phyloP scores from a whole-genome alignment of 2,113 vertebrate species.

The Rhea americana region DNA sequence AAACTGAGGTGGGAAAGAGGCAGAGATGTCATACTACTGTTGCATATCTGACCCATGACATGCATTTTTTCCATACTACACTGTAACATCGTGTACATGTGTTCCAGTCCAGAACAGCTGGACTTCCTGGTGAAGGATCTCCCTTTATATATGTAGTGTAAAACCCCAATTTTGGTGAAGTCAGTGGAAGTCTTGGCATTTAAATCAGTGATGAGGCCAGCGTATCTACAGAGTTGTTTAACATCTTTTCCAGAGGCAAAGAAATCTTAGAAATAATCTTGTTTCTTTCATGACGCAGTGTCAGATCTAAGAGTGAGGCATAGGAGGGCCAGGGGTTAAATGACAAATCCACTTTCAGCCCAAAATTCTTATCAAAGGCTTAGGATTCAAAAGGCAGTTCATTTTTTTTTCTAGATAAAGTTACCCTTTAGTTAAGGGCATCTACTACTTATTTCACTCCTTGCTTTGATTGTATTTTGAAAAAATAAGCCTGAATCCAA shows the following conservation, averaged over 20 bases:
- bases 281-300: not conserved
- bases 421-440: not conserved
- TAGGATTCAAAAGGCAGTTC: not conserved
- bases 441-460: not conserved
- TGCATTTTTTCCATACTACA: not conserved
- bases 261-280: not conserved
- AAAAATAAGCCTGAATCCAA: not conserved
- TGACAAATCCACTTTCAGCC: not conserved
- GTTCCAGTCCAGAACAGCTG: not conserved
- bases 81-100: not conserved
- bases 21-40: not conserved
- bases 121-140: not conserved
- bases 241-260: accelerated
- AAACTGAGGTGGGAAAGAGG: not conserved
- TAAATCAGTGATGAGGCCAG: not conserved
- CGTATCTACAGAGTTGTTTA: not conserved
- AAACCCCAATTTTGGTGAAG: not conserved
- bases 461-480: not conserved
- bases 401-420: not conserved
- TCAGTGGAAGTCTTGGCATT: accelerated
- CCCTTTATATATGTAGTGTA: not conserved
- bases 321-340: not conserved
- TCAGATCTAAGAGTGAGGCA: not conserved
- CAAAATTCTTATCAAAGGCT: not conserved
- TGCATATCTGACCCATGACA: accelerated